Percentiles rank a stretch among this genome's conserved stretches.
Conservation (phyloP, 2,888 invertebrate species). For the Cheilosia urbana region DNA sequence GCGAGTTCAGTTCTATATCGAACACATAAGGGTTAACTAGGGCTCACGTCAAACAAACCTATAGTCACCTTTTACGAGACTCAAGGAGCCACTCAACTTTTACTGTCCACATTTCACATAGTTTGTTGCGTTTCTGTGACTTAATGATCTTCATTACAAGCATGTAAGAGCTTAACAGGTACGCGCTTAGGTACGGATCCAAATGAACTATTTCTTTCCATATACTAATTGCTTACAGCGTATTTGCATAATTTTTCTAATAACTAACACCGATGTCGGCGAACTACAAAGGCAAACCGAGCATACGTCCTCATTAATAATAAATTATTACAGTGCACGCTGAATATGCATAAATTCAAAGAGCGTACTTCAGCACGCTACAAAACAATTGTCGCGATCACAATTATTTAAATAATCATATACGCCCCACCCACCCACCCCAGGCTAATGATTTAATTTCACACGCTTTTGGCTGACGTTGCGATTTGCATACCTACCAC, state of each 20-base stretch:
- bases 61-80: not conserved
- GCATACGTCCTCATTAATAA: constrained; percentile 51
- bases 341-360: constrained; percentile 6
- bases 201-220: not conserved
- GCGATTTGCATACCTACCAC: constrained; percentile 59
- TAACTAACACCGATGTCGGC: constrained; percentile 34
- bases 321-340: constrained; percentile 8
- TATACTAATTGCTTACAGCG: not conserved
- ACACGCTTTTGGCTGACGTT: constrained; percentile 24
- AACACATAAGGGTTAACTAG: no score
- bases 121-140: not conserved
- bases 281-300: constrained; percentile 13
- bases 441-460: constrained; percentile 31
- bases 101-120: not conserved
- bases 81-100: not conserved
- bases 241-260: constrained; percentile 33
- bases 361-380: not conserved
- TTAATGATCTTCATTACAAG: not conserved
- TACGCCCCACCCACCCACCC: constrained; percentile 17
- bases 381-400: constrained; percentile 12
- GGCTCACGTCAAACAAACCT: no score
- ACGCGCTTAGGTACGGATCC: not conserved
- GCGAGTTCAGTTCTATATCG: no score
- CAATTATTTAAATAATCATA: constrained; percentile 31
- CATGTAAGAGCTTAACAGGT: not conserved